Evolutionary conservation across 2,797 vertebrate species (phyloP).

Genomic region (Schizopygopsis pylzovi): DNA sequence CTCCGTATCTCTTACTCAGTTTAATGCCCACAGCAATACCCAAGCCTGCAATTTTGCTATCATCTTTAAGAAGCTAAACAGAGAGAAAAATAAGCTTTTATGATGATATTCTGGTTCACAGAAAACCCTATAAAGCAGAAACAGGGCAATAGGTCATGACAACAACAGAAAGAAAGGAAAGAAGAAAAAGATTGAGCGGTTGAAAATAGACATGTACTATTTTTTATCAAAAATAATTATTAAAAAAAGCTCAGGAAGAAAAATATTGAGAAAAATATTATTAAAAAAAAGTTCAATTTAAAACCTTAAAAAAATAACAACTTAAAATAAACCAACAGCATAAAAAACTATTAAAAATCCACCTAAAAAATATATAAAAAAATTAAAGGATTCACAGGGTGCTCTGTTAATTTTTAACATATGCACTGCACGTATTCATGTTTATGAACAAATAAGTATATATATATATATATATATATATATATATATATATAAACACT

Average conservation of each 20-base stretch:
- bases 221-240: background rate
- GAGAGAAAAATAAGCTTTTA: background rate
- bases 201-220: background rate
- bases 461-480: background rate
- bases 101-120: background rate
- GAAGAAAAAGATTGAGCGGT: background rate
- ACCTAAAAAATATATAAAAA: no score
- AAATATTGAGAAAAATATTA: no score
- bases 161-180: background rate
- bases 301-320: no score
- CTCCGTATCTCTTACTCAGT: background rate
- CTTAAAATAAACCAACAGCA: no score
- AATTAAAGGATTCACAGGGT: no score
- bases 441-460: background rate
- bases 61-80: background rate
- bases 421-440: background rate
- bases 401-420: background rate
- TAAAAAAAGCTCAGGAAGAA: no score
- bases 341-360: no score
- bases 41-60: background rate
- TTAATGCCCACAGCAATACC: background rate
- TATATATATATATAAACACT: background rate
- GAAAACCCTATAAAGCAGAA: conserved; percentile 14
- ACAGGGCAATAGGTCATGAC: background rate
- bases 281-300: no score